These are phyloP conservation scores for Helleia helle DNA, from an alignment of 2,888 invertebrate species.

Conservation along the genomic window DNA sequence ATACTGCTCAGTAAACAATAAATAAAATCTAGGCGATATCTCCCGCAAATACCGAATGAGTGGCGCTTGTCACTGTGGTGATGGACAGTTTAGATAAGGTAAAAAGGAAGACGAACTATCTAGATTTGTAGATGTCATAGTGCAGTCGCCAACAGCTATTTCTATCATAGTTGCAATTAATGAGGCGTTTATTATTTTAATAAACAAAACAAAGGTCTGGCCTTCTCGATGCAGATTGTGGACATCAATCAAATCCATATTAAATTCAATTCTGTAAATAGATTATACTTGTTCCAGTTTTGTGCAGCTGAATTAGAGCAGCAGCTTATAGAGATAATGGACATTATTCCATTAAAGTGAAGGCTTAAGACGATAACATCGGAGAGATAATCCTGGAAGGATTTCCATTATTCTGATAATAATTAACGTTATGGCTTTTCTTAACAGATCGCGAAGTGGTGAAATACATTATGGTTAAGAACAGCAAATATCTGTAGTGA, in stretches of 20 bases:
- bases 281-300: slow-evolving; percentile 35
- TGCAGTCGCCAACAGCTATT: slow-evolving; percentile 32
- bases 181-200: slow-evolving; percentile 40
- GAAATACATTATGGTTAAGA: too few species aligned
- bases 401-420: too few species aligned
- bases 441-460: too few species aligned
- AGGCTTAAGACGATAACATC: slow-evolving; percentile 4
- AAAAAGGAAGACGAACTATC: slow-evolving; percentile 20
- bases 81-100: slow-evolving; percentile 20
- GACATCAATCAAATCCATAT: slow-evolving; percentile 44
- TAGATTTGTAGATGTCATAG: slow-evolving; percentile 25
- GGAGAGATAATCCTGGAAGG: neutral
- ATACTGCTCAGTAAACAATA: too few species aligned
- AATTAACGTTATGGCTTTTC: too few species aligned
- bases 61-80: neutral
- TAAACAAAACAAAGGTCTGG: slow-evolving; percentile 41
- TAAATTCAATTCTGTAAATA: slow-evolving; percentile 36
- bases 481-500: too few species aligned
- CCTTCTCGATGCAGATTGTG: slow-evolving; percentile 51
- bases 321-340: slow-evolving; percentile 15
- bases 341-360: slow-evolving; percentile 14
- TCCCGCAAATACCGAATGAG: neutral
- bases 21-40: neutral
- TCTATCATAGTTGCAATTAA: slow-evolving; percentile 41
- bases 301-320: slow-evolving; percentile 29